phyloP scores from a whole-genome alignment of 1,140 invertebrate genomes.

The Ceratina japonica region DNA sequence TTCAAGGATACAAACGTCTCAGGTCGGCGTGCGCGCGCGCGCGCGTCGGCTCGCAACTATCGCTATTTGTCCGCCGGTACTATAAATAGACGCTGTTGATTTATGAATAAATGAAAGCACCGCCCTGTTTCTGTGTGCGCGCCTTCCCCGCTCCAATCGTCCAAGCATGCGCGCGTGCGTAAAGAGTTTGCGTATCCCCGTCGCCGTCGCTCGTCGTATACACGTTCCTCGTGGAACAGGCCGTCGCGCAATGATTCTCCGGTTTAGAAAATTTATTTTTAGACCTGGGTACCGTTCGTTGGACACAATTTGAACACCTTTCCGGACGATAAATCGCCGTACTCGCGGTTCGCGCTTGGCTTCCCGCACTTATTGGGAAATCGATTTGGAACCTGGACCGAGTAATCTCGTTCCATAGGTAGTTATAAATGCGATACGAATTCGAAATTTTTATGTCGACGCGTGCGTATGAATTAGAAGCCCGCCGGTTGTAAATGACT shows the following conservation, averaged over 20 bases:
- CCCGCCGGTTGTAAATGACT: background rate
- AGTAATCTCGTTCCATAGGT: no score
- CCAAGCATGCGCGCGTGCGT: slow-evolving; percentile 31
- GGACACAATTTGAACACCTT: slow-evolving; percentile 43
- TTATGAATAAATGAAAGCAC: slow-evolving; percentile 76
- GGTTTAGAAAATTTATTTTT: slow-evolving; percentile 48
- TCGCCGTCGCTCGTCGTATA: slow-evolving; percentile 9
- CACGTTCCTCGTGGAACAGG: slow-evolving; percentile 32
- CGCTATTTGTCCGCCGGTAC: slow-evolving; percentile 72
- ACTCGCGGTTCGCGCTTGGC: background rate
- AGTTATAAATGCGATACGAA: no score
- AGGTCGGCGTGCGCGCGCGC: background rate
- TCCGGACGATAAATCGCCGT: slow-evolving; percentile 16
- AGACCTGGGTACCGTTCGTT: slow-evolving; percentile 34
- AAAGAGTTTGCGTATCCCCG: slow-evolving; percentile 15
- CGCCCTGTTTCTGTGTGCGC: slow-evolving; percentile 58
- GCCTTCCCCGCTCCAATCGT: slow-evolving; percentile 22
- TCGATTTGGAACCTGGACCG: no score
- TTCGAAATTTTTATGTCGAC: no score
- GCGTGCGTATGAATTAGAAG: background rate
- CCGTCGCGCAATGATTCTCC: slow-evolving; percentile 36
- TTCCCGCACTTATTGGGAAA: no score
- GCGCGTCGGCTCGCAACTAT: slow-evolving; percentile 59
- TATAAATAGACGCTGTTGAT: slow-evolving; percentile 76
- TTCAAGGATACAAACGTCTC: slow-evolving; percentile 67